Evolutionary conservation across 2,797 vertebrate genomes (phyloP).

Genomic region (Bovichtus diacanthus): DNA sequence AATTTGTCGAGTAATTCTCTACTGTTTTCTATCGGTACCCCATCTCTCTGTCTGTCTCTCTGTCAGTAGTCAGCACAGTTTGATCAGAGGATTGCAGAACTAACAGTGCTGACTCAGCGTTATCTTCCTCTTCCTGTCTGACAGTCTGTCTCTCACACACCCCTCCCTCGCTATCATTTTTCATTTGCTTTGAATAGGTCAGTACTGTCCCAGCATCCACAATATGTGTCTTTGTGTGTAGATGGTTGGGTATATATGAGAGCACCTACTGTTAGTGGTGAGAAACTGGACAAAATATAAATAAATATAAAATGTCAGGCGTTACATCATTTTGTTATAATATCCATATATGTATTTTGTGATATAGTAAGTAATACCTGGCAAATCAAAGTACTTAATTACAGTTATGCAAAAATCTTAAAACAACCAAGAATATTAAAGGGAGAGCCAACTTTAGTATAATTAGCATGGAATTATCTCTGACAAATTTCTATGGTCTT

Average conservation of each 20-base stretch:
- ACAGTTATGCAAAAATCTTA: not conserved
- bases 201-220: not conserved
- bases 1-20: constrained; percentile 32
- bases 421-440: not conserved
- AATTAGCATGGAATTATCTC: not conserved
- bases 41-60: constrained; percentile 1
- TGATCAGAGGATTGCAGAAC: constrained; percentile 41
- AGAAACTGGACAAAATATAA: too few species aligned
- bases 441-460: not conserved
- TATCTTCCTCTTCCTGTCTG: constrained; percentile 35
- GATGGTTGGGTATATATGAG: not conserved
- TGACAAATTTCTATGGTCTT: not conserved
- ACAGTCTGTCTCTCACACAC: not conserved
- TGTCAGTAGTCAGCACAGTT: constrained; percentile 41
- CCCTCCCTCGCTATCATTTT: not conserved
- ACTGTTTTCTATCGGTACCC: not conserved
- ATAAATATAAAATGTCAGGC: too few species aligned
- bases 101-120: constrained; percentile 44
- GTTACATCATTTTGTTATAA: not conserved
- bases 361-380: not conserved
- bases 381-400: not conserved
- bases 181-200: constrained; percentile 6
- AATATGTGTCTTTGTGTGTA: not conserved
- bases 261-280: too few species aligned
- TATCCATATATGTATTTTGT: not conserved